Evolutionary conservation across 2,888 invertebrate species (phyloP).

Genomic region (Rapana venosa): DNA sequence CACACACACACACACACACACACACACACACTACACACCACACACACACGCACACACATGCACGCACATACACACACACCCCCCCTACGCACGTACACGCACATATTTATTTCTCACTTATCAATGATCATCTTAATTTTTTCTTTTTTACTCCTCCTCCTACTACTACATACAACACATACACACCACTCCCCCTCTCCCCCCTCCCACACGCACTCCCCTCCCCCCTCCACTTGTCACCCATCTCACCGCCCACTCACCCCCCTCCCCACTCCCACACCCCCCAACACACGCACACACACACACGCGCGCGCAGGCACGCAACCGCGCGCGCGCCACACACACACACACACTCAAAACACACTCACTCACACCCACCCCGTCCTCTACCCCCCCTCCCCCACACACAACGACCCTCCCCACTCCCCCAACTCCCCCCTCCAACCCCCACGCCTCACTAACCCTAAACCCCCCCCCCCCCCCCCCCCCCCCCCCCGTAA

Average conservation of each 20-base stretch:
- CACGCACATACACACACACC: conserved; percentile 1
- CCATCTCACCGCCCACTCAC: no score
- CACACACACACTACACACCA: conserved; percentile 1
- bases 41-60: background rate
- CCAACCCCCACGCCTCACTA: background rate
- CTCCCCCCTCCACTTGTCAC: no score
- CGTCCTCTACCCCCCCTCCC: no score
- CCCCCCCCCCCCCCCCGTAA: background rate
- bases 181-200: background rate
- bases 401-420: background rate
- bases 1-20: background rate
- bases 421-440: background rate
- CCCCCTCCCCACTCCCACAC: no score
- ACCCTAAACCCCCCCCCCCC: background rate
- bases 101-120: background rate
- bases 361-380: no score
- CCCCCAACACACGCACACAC: background rate
- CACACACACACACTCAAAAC: no score
- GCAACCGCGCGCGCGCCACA: no score
- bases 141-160: background rate
- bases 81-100: background rate
- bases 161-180: background rate
- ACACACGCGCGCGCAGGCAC: no score
- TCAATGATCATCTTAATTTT: background rate
- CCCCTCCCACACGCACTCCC: no score